A percentile compares a stretch with the other conserved stretches of the same genome.
Evolutionary conservation across 2,113 vertebrate species (phyloP).

Genomic region (Gambusia affinis): DNA sequence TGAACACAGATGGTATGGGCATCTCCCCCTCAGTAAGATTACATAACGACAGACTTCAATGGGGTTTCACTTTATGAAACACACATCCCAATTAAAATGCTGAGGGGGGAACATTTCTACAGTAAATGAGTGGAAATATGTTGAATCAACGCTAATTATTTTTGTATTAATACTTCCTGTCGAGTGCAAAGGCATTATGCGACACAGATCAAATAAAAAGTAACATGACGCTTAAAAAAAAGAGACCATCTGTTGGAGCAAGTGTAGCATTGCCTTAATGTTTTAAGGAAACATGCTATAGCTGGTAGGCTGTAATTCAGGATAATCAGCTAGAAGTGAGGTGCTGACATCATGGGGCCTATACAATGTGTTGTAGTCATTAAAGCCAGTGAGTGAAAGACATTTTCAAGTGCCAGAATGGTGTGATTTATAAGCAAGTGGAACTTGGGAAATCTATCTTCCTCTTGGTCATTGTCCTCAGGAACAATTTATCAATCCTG

Average conservation of each 20-base stretch:
- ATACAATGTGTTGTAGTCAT: not conserved
- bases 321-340: not conserved
- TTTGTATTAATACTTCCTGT: constrained; percentile 7
- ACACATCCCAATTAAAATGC: too few species aligned
- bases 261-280: not conserved
- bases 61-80: too few species aligned
- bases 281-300: not conserved
- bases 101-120: not conserved
- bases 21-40: constrained; percentile 42
- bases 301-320: not conserved
- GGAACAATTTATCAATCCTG: too few species aligned
- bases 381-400: not conserved
- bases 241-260: not conserved
- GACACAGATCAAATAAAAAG: not conserved
- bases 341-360: not conserved
- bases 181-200: not conserved
- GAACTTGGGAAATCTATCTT: too few species aligned
- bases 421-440: not conserved
- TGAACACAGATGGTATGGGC: constrained; percentile 58
- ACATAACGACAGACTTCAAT: constrained; percentile 35
- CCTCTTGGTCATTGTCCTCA: too few species aligned
- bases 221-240: not conserved
- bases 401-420: not conserved
- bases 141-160: not conserved
- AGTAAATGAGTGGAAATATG: not conserved